Conservation (phyloP, 2,888 invertebrate species). For the Nipponacmea schrenckii region DNA sequence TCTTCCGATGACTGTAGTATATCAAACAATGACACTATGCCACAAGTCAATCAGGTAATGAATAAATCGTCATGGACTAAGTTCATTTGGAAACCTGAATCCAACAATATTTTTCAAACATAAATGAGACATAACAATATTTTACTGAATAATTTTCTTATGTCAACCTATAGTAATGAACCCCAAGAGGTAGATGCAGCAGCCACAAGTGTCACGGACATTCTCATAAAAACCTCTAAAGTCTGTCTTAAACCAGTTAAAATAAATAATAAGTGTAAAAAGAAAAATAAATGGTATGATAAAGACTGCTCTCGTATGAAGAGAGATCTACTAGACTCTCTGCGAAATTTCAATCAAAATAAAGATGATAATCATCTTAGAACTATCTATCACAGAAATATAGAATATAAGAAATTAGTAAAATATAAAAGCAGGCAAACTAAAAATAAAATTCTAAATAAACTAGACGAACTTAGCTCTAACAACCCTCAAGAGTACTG, state of each 20-base stretch:
- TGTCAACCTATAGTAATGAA: background rate
- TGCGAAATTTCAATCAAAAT: background rate
- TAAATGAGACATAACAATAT: background rate
- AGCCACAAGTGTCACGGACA: background rate
- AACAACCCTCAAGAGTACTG: background rate
- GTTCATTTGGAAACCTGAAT: conserved; percentile 9
- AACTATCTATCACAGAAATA: background rate
- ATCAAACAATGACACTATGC: too few species aligned
- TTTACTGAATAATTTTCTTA: background rate
- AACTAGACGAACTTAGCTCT: background rate
- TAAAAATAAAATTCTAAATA: background rate
- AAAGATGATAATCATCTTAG: background rate
- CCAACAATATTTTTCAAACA: too few species aligned
- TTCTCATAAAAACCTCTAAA: background rate
- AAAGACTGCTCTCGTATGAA: background rate
- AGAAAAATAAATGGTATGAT: conserved; percentile 2
- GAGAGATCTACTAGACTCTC: background rate
- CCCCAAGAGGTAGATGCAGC: background rate
- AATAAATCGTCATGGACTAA: background rate
- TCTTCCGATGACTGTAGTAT: too few species aligned
- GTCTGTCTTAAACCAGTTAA: background rate
- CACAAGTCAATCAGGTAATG: too few species aligned
- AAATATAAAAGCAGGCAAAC: background rate
- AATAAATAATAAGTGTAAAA: background rate
- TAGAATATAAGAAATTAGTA: background rate